These are phyloP conservation scores for Orthosia cruda DNA, from an alignment of 2,888 invertebrate genomes.

Conservation along the genomic window DNA sequence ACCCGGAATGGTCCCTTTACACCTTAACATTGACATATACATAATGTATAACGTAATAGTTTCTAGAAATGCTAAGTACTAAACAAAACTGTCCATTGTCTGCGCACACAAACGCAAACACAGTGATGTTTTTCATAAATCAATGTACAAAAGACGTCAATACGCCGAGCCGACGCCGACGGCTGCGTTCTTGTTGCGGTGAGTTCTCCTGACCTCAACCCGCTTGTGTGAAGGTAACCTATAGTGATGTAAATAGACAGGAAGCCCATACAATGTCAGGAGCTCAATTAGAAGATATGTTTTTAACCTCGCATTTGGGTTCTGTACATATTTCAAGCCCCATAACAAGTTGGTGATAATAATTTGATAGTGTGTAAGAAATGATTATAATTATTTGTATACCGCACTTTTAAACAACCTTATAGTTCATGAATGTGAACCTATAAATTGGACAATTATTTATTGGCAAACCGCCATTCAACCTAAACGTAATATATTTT, in stretches of 20 bases:
- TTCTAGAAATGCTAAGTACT: slow-evolving; percentile 19
- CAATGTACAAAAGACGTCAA: slow-evolving; percentile 63
- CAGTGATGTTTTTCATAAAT: slow-evolving; percentile 57
- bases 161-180: slow-evolving; percentile 19
- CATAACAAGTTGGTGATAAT: neutral
- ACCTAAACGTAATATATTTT: slow-evolving; percentile 53
- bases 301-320: slow-evolving; percentile 64
- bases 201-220: slow-evolving; percentile 87
- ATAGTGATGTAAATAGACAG: slow-evolving; percentile 90
- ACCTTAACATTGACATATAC: neutral
- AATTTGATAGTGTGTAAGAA: neutral
- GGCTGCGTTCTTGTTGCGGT: slow-evolving; percentile 71
- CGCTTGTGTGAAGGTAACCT: slow-evolving; percentile 88
- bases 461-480: slow-evolving; percentile 17
- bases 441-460: slow-evolving; percentile 9
- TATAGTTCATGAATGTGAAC: neutral
- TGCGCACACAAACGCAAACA: slow-evolving; percentile 36
- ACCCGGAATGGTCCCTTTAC: neutral
- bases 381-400: neutral
- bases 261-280: slow-evolving; percentile 88
- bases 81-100: slow-evolving; percentile 43
- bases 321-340: slow-evolving; percentile 31
- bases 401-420: neutral
- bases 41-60: slow-evolving; percentile 3
- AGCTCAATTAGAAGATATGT: slow-evolving; percentile 73